Percentiles rank a stretch among this genome's conserved stretches.
Evolutionary conservation across 2,113 vertebrate genomes (phyloP).

Genomic region (Bufo gargarizans): DNA sequence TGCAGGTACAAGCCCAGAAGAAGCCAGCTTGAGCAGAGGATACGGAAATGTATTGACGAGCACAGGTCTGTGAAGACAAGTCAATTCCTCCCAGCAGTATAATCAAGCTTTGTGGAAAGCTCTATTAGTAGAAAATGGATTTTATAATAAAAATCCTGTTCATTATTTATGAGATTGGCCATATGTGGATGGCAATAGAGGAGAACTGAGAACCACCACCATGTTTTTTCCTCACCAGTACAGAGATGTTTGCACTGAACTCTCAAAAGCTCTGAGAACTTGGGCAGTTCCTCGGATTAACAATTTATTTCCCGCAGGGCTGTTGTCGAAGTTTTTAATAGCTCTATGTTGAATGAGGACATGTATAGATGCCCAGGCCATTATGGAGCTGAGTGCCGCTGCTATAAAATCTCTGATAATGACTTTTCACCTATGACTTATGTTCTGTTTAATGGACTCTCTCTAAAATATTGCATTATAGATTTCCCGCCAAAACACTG

Average conservation of each 20-base stretch:
- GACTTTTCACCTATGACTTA: slow-evolving; percentile 48
- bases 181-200: not conserved
- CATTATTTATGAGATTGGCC: not conserved
- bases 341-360: slow-evolving; percentile 27
- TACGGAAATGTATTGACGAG: not conserved
- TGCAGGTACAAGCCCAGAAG: not conserved
- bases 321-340: slow-evolving; percentile 36
- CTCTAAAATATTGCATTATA: slow-evolving; percentile 53
- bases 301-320: not conserved
- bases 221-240: not conserved
- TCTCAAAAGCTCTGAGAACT: not conserved
- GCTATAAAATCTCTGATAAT: slow-evolving; percentile 42
- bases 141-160: slow-evolving; percentile 19
- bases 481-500: slow-evolving; percentile 52
- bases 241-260: not conserved
- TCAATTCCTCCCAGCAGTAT: not conserved
- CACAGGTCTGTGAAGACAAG: not conserved
- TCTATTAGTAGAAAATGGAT: slow-evolving; percentile 17
- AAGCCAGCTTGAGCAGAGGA: not conserved
- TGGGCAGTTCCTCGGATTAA: not conserved
- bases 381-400: slow-evolving; percentile 19
- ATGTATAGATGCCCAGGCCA: slow-evolving; percentile 24
- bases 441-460: slow-evolving; percentile 39
- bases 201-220: not conserved
- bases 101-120: not conserved